Base-by-base conservation (phyloP, 2,888 invertebrate species). In the Tridacna gigas region DNA sequence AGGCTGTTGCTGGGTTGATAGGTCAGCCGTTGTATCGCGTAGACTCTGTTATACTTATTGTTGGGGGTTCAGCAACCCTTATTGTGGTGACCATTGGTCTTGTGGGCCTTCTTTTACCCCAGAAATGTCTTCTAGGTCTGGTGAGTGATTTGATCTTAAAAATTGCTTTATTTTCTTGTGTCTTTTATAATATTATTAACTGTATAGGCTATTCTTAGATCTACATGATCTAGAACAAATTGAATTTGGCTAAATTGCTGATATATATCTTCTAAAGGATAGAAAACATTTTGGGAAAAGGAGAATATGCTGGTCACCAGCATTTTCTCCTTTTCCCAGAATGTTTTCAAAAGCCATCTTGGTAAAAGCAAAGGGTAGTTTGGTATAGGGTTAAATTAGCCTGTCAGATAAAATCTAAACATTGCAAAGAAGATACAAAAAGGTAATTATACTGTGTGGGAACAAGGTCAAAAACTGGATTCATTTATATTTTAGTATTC, bases 81-180 rank as follows among this genome's bases (percentile, higher is more conserved):
- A 56, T 89, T 48, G 86, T 92, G 79, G 91, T 91, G 37, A 18
- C 86, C 18, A 66, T 92, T 2, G 92, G 92, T 12, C 77, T 91
- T 13, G 83, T 89, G 15, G 92, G 91, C 0, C 86, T 91, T 25
- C 76, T 88, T 18, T 81, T 80, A 5, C 90, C 87, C 60, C 90
- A 91, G 83, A 91, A 90, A 79, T 93, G 92, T 82, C 80, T 91
- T 26, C 88, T 93, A 74, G 92, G 91, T 82, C 79, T 92, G 89
- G 92, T 93, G 82, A 90, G 89, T 87, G 12, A 1, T 37, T 37
- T 37, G 37, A 7, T 37, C 7, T 37, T 37, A 2, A 37, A 37
- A 37, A 2, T 7, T 37, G 37, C 7, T 7, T 37, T 37, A 37
- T 7, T 37, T 4, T 37, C 37, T 37, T 37, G 2, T 2, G 2